Base-by-base conservation (phyloP, 92 coral and sea anemone species). In the Zoanthus gigantus region DNA sequence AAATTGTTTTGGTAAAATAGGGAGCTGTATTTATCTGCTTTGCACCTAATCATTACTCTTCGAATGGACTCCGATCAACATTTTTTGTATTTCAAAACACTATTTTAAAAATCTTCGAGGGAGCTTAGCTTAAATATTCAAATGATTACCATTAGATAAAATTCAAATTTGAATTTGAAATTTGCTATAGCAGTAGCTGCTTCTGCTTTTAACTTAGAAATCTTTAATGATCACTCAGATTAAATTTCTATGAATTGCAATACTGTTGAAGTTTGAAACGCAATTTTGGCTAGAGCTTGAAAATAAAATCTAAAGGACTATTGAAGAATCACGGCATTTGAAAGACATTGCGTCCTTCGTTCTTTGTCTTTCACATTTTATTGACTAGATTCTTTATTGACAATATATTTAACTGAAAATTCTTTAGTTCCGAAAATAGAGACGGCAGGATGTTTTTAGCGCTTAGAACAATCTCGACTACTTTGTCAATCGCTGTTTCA, bases 381-480 rank as follows among this genome's bases (percentile, higher is more conserved):
- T 76, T 76, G 18, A 53, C 56, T 75, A 48, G 6, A 4, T 53
- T 29, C 17, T 13, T 30, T 76, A 48, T 28, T 15, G 58, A 50
- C 42, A 14, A 48, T 11, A 6, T n/a, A n/a, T 30, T 76, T 47
- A 18, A n/a, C 61, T 65, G 23, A 81, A 81, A 81, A 81, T 57
- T 81, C 9, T 81, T 81, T 81, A 47, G 57, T 65, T 66, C 44
- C 71, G 53, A 50, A 81, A 68, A 66, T 44, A 65, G 74, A 81
- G 23, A 34, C 28, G 45, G 63, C 85, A 81, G 85, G 85, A 81
- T 42, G 74, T 63, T 45, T 65, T 47, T 81, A 58, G 45, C 37
- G 56, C 66, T 79, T 71, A 15, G 34, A 47, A 68, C 74, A 23
- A 14, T 71, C 54, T 14, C 5, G 1, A 23, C 63, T 28, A 68